These are phyloP conservation scores for Drosophila algonquin DNA, from an alignment of 2,888 invertebrate genomes.

Conservation along the genomic window DNA sequence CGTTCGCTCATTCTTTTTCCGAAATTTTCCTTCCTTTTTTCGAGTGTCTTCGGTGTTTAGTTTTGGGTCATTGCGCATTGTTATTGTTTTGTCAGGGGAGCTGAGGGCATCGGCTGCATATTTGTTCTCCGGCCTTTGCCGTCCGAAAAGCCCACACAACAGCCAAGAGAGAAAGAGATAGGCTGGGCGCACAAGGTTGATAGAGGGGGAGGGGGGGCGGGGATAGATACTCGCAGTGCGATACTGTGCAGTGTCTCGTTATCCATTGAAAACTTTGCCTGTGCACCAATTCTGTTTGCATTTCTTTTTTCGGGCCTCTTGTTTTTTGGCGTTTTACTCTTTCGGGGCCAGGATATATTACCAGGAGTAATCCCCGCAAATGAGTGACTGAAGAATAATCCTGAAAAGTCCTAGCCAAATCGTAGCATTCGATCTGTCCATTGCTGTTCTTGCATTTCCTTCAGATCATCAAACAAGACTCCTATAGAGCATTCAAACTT, in stretches of 20 bases:
- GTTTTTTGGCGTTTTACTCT: constrained; percentile 12
- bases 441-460: too few species aligned
- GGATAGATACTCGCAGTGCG: constrained; percentile 15
- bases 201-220: background rate
- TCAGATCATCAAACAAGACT: too few species aligned
- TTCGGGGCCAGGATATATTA: background rate
- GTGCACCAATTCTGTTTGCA: constrained; percentile 27
- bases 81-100: constrained; percentile 64
- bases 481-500: constrained; percentile 5
- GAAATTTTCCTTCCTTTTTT: constrained; percentile 26
- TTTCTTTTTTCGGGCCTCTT: constrained; percentile 14
- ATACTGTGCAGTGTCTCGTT: constrained; percentile 44
- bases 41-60: constrained; percentile 58
- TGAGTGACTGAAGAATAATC: too few species aligned
- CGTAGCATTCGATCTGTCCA: too few species aligned
- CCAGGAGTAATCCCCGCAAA: too few species aligned
- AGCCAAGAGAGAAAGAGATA: constrained; percentile 9
- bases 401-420: too few species aligned
- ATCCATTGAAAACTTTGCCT: constrained; percentile 44
- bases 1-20: constrained; percentile 28
- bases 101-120: constrained; percentile 54
- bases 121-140: constrained; percentile 54
- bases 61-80: constrained; percentile 75
- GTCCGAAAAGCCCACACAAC: constrained; percentile 13
- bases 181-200: background rate